Conservation (phyloP, 2,888 invertebrate species). For the Toxonevra muliebris region DNA sequence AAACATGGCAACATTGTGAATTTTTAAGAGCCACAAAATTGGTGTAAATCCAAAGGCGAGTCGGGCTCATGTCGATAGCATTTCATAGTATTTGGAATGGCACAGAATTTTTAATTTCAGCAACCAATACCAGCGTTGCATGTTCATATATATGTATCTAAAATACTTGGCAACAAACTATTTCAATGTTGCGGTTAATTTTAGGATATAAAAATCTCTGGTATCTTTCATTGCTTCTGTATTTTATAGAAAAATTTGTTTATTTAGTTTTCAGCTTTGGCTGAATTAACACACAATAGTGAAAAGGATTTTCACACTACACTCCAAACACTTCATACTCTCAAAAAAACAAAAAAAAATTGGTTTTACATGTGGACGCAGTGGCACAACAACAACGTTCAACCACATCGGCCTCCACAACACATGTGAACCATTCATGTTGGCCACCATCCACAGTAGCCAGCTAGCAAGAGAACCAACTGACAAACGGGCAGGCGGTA, state of each 20-base stretch:
- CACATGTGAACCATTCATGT: too few relatives aligned
- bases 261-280: constrained; percentile 16
- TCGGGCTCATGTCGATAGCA: too few relatives aligned
- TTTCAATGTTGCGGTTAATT: constrained; percentile 8
- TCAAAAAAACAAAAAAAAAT: neutral
- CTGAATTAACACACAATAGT: constrained; percentile 15
- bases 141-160: neutral
- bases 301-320: neutral
- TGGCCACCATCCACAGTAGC: too few relatives aligned
- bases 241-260: constrained; percentile 4
- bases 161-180: neutral
- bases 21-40: constrained; percentile 46
- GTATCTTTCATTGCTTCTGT: neutral
- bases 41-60: constrained; percentile 46
- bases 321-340: neutral
- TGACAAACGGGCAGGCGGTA: too few relatives aligned
- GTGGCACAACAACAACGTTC: too few relatives aligned
- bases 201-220: constrained; percentile 2
- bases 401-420: too few relatives aligned
- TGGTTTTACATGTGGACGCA: neutral
- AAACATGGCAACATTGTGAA: constrained; percentile 23
- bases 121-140: too few relatives aligned
- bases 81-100: too few relatives aligned
- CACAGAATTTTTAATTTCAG: too few relatives aligned
- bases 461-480: too few relatives aligned